A percentile compares a stretch with the other conserved stretches of the same genome.
Evolutionary conservation across 2,113 vertebrate genomes (phyloP).

Genomic region (Speoplatyrhinus poulsoni): DNA sequence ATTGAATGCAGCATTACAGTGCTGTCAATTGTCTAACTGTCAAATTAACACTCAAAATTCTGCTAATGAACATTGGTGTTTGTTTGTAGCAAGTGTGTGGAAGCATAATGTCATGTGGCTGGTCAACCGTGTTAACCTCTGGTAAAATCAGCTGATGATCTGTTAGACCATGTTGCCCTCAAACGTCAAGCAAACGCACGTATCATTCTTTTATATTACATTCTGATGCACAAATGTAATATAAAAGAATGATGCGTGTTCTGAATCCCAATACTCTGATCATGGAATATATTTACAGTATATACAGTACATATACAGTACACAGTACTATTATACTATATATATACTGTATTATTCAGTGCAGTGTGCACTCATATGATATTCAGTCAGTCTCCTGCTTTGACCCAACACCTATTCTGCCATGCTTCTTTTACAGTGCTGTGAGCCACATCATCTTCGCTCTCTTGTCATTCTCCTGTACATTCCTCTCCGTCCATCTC

Average conservation of each 20-base stretch:
- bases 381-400: slow-evolving; percentile 46
- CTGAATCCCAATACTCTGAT: slow-evolving; percentile 43
- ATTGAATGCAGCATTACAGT: too few species aligned
- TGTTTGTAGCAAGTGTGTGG: not conserved
- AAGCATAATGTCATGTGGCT: not conserved
- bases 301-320: too few species aligned
- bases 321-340: slow-evolving; percentile 27
- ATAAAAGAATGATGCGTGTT: slow-evolving; percentile 39
- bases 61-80: not conserved
- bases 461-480: slow-evolving; percentile 37
- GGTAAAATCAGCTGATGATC: not conserved
- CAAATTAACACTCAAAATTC: not conserved
- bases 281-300: too few species aligned
- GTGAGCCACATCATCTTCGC: slow-evolving; percentile 52
- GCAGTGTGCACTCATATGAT: slow-evolving; percentile 59
- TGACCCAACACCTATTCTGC: slow-evolving; percentile 33
- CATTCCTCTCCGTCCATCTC: slow-evolving; percentile 31
- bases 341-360: slow-evolving; percentile 65
- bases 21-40: not conserved
- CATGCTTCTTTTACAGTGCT: slow-evolving; percentile 50
- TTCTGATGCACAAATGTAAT: not conserved
- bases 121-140: slow-evolving; percentile 5
- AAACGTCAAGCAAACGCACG: slow-evolving; percentile 9
- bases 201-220: too few species aligned
- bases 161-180: slow-evolving; percentile 21